These are phyloP conservation scores for Spheniscus mendiculus DNA, from an alignment of 2,113 vertebrate genomes.

Conservation along the genomic window DNA sequence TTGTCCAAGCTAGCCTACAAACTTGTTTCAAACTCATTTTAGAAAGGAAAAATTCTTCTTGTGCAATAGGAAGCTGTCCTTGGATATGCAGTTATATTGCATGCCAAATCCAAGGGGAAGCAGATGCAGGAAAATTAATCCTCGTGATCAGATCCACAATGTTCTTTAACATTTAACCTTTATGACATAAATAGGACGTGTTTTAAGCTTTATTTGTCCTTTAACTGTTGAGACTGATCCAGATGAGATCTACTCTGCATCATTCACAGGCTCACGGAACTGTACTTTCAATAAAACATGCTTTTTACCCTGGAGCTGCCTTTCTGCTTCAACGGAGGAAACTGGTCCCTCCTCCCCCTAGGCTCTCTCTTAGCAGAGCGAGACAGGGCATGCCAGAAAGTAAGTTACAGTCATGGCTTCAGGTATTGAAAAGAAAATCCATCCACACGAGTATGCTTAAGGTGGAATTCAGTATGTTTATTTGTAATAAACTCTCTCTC, in stretches of 20 bases:
- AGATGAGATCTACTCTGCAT: neutral
- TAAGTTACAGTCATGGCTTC: neutral
- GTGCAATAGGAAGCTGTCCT: neutral
- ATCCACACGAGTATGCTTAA: no score
- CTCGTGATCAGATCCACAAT: neutral
- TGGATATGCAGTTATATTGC: neutral
- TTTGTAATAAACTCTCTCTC: neutral
- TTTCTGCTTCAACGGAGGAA: neutral
- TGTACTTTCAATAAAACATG: neutral
- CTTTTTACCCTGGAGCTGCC: neutral
- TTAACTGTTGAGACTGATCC: neutral
- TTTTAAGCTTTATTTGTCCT: neutral
- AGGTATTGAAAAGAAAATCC: neutral
- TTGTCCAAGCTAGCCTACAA: neutral
- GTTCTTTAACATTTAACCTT: slow-evolving; percentile 23
- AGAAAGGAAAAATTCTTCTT: neutral
- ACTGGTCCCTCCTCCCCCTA: no score
- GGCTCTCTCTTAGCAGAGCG: neutral
- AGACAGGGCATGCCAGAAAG: neutral
- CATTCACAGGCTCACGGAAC: neutral
- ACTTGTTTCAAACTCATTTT: neutral
- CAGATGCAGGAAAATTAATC: slow-evolving; percentile 32
- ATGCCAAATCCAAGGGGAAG: neutral
- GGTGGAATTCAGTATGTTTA: neutral
- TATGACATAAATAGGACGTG: neutral